A percentile compares a stretch with the other conserved stretches of the same genome.
These are phyloP conservation scores for Eulacestoma nigropectus DNA, from an alignment of 2,113 vertebrate species.

Conservation along the genomic window DNA sequence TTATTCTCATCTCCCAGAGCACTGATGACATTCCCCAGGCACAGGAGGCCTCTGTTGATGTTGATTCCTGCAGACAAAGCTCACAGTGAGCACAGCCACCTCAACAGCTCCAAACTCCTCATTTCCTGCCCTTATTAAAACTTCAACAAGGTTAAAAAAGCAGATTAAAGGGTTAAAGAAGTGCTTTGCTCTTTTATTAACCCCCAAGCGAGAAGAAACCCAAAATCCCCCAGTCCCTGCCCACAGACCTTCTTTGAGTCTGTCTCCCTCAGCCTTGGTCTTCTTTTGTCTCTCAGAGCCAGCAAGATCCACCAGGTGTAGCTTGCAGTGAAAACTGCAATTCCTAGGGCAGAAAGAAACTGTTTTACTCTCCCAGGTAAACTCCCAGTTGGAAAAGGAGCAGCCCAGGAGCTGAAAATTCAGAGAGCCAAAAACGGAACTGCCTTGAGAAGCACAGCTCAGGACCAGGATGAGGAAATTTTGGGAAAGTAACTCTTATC, in stretches of 20 bases:
- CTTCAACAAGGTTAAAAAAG: background rate
- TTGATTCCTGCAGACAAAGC: slow-evolving; percentile 82
- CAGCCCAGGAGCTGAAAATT: background rate
- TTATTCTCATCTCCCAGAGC: slow-evolving; percentile 95
- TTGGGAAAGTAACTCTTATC: background rate
- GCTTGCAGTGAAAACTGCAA: slow-evolving; percentile 78
- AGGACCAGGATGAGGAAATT: background rate
- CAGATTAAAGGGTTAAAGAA: background rate
- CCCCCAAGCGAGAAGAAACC: background rate
- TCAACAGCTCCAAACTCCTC: background rate
- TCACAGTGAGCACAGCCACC: background rate
- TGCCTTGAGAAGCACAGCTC: background rate
- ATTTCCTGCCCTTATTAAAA: background rate
- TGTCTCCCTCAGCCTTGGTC: slow-evolving; percentile 94
- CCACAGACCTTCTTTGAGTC: slow-evolving; percentile 88
- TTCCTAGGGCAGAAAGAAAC: slow-evolving; percentile 36
- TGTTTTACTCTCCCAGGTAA: background rate
- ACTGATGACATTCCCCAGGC: slow-evolving; percentile 95
- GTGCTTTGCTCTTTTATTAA: background rate
- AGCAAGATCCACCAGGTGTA: slow-evolving; percentile 94
- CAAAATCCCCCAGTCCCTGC: background rate
- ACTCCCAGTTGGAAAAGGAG: background rate
- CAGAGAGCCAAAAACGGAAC: background rate
- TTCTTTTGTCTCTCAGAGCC: slow-evolving; percentile 98
- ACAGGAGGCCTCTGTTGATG: slow-evolving; percentile 92